Base-by-base conservation (phyloP, 2,888 invertebrate genomes). In the Standfussiana lucernea region DNA sequence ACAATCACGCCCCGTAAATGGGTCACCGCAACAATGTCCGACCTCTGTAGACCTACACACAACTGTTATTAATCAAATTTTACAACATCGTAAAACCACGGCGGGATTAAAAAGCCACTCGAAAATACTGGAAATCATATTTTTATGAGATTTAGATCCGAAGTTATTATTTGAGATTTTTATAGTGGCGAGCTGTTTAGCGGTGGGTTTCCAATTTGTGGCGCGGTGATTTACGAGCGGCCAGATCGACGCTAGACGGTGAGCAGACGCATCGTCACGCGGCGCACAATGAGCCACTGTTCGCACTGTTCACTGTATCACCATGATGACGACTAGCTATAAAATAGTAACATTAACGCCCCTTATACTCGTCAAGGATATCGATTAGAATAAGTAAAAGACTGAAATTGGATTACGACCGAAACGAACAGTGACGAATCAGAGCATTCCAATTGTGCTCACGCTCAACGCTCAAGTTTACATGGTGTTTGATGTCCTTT, bases 111-210 rank as follows among this genome's bases (percentile, higher is more conserved):
- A 87, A 93, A 91, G 89, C 93, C 92, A 93, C 92, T 96, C 96
- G 45, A 95, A 90, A 94, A 92, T 90, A 93, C 92, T 94, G 92
- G 92, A 93, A 96, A 95, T 96, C 95, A 96, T 96, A 95, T 94
- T 96, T 96, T 96, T 96, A 96, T 95, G 95, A 92, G 92, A 93
- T 95, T 96, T 96, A 96, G 96, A 96, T 96, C 95, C 94, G 92
- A 92, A 92, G 93, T 94, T 95, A 94, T 95, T 93, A 94, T 95
- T 95, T 92, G 92, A 91, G 90, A 90, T 93, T 95, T 88, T 95
- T 95, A 94, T 93, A 92, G 93, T 91, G 80, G 91, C 90, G 91
- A 92, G 94, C 90, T 92, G 93, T 93, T 94, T 92, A 93, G 93
- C 92, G 92, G 92, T 92, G 91, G 90, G 93, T 93, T 95, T 95